These are phyloP conservation scores for Galaxias olidus DNA, from an alignment of 2,797 vertebrate species.

Conservation along the genomic window DNA sequence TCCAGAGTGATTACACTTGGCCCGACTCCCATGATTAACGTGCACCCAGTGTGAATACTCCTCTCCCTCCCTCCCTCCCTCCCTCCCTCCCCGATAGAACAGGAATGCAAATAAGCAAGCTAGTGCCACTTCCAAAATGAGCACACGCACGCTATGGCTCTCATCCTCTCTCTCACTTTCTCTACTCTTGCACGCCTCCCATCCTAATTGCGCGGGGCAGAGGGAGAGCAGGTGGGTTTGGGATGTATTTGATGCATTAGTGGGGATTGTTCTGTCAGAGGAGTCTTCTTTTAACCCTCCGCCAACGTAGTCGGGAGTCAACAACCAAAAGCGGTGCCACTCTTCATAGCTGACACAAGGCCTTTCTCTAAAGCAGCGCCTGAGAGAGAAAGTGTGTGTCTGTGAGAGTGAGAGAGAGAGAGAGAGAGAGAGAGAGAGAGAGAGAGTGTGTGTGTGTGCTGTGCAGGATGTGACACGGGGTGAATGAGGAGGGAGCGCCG, in stretches of 20 bases:
- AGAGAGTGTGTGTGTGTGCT: not conserved
- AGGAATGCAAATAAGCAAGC: not conserved
- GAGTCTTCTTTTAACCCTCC: constrained; percentile 1
- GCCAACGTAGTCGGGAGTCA: not conserved
- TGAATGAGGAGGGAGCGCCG: constrained; percentile 38
- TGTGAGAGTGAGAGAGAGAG: not conserved
- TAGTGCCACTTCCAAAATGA: no score
- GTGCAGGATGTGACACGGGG: constrained; percentile 49
- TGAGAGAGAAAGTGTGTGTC: constrained; percentile 8
- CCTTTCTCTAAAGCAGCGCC: constrained; percentile 28
- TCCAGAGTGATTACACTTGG: not conserved
- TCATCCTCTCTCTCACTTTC: not conserved
- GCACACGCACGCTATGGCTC: no score
- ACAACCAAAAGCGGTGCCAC: not conserved
- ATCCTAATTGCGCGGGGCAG: no score
- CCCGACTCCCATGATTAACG: constrained; percentile 18
- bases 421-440: no score
- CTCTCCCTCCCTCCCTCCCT: not conserved
- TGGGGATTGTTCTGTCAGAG: constrained; percentile 1
- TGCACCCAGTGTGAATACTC: constrained; percentile 17
- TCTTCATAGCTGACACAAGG: constrained; percentile 29
- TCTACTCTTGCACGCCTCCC: no score
- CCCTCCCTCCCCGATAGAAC: not conserved
- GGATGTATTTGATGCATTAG: no score
- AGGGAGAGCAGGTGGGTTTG: no score